phyloP scores from a whole-genome alignment of 92 coral and sea anemone species.

The Parazoanthus atlanticus region DNA sequence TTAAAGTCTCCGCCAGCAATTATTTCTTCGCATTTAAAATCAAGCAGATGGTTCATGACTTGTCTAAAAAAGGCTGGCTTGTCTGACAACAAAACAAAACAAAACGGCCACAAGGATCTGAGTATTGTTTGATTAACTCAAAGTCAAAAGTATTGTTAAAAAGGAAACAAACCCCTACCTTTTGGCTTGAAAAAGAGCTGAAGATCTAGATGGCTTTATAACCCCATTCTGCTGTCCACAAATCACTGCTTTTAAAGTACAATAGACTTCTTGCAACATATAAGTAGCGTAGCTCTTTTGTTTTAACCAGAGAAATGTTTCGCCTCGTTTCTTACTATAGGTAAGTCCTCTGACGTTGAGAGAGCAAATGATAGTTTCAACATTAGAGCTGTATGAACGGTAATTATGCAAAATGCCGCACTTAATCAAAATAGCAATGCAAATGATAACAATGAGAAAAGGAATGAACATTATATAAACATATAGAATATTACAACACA shows the following conservation, averaged over 20 bases:
- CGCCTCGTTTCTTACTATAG: background rate
- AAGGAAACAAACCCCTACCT: background rate
- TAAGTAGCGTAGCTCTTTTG: background rate
- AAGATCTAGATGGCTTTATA: background rate
- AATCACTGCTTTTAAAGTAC: background rate
- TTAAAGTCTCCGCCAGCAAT: background rate
- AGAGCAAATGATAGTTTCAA: background rate
- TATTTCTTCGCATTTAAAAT: slow-evolving; percentile 1
- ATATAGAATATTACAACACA: too few relatives aligned
- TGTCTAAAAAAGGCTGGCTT: background rate
- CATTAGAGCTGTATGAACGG: too few relatives aligned
- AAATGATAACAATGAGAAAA: too few relatives aligned
- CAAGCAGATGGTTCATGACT: background rate
- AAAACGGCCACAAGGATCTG: too few relatives aligned
- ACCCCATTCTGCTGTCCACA: background rate
- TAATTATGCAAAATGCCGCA: too few relatives aligned
- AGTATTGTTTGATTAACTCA: background rate
- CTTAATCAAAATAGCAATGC: too few relatives aligned
- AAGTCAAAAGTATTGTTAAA: background rate
- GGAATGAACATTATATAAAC: too few relatives aligned
- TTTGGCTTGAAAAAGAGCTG: background rate
- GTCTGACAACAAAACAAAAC: too few relatives aligned
- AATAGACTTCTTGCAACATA: background rate
- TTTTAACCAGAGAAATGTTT: background rate
- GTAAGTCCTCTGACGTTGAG: background rate